Conservation (phyloP, 2,888 invertebrate genomes). For the Caenorhabditis angaria region DNA sequence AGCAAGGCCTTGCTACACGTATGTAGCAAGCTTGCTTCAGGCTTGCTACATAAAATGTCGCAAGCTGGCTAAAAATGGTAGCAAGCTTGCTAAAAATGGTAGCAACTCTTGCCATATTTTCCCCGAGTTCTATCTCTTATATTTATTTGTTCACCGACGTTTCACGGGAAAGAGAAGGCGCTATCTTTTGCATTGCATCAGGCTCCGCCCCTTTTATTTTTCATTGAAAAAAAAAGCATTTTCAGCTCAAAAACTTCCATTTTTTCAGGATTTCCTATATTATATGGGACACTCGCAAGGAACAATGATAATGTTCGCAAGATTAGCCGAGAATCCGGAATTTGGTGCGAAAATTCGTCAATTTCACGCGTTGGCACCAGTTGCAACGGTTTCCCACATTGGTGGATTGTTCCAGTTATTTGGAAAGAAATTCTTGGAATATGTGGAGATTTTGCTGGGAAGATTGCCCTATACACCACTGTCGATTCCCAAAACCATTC, state of each 20-base stretch:
- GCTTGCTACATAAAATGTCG: too few species aligned
- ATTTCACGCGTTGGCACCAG: conserved; percentile 70
- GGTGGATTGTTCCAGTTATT: conserved; percentile 58
- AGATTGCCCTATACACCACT: conserved; percentile 49
- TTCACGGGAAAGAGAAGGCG: neutral
- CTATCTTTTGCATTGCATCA: neutral
- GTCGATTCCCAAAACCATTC: conserved; percentile 38
- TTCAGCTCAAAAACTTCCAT: conserved; percentile 75
- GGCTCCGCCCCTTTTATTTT: conserved; percentile 74
- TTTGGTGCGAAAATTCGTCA: conserved; percentile 62
- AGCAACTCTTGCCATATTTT: too few species aligned
- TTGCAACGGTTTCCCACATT: conserved; percentile 70
- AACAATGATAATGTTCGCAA: conserved; percentile 69
- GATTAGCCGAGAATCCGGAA: conserved; percentile 50
- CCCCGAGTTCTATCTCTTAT: neutral
- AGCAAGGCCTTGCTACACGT: too few species aligned
- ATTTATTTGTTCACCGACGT: neutral
- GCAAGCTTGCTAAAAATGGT: too few species aligned
- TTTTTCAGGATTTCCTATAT: conserved; percentile 76
- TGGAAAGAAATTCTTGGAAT: conserved; percentile 33
- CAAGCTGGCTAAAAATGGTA: too few species aligned
- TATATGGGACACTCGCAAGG: conserved; percentile 89
- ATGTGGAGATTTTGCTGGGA: conserved; percentile 34
- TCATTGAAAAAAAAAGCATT: conserved; percentile 82
- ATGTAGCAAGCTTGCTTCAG: too few species aligned